phyloP scores from a whole-genome alignment of 2,888 invertebrate species.

The Hoplodrina blanda region DNA sequence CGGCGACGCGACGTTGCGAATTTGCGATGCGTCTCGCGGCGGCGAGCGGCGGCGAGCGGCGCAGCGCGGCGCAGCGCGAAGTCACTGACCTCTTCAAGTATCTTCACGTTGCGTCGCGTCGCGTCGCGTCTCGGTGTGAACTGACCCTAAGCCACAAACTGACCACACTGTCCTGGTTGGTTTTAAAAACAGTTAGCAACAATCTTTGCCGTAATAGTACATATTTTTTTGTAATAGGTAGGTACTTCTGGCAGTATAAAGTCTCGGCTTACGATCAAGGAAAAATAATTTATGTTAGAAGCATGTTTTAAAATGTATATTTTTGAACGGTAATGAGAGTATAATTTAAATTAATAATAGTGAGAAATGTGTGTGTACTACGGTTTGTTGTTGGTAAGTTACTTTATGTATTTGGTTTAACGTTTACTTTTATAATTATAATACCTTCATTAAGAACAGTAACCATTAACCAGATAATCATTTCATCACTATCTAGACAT shows the following conservation, averaged over 20 bases:
- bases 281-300: not conserved
- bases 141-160: not conserved
- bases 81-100: no score
- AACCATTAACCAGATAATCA: not conserved
- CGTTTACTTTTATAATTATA: not conserved
- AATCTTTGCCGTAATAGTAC: not conserved
- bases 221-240: not conserved
- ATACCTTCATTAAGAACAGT: not conserved
- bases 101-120: no score
- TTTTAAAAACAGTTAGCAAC: slow-evolving; percentile 1
- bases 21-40: no score
- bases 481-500: not conserved
- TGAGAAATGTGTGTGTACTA: not conserved
- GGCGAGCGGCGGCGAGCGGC: no score
- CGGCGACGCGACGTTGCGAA: no score
- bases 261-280: not conserved
- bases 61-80: no score
- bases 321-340: not conserved
- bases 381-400: slow-evolving; percentile 6
- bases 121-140: no score
- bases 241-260: not conserved
- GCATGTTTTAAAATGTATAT: not conserved
- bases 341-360: not conserved
- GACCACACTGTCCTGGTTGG: slow-evolving; percentile 6
- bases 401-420: not conserved